Conservation (phyloP, 1,140 invertebrate genomes). For the Drosophila ohnishii region DNA sequence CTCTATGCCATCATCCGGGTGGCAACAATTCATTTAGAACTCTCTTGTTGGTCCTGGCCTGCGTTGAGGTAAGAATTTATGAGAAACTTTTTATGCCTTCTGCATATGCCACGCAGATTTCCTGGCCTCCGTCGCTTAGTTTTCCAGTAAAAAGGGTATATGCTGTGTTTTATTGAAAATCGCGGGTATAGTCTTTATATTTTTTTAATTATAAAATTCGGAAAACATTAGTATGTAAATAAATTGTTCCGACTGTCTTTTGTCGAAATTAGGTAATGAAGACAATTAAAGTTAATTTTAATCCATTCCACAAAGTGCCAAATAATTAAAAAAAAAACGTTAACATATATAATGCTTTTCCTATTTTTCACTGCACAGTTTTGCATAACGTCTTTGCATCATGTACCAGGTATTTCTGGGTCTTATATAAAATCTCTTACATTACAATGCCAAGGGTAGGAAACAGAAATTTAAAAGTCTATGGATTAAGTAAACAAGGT, state of each 20-base stretch:
- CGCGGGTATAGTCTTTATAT: too few relatives aligned
- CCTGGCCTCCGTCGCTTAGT: conserved; percentile 20
- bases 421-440: neutral
- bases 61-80: conserved; percentile 61
- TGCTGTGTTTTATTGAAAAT: neutral
- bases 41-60: conserved; percentile 23
- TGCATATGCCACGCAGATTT: conserved; percentile 56
- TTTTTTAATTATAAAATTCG: neutral
- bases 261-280: too few relatives aligned
- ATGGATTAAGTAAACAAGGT: conserved; percentile 23
- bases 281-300: neutral
- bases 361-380: too few relatives aligned
- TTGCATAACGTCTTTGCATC: too few relatives aligned
- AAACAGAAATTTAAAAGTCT: conserved; percentile 25
- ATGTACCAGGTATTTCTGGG: neutral
- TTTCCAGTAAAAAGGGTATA: conserved; percentile 31
- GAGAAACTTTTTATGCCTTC: conserved; percentile 66
- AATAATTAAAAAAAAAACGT: neutral
- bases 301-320: neutral
- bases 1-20: conserved; percentile 25
- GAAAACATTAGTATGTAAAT: neutral
- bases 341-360: too few relatives aligned
- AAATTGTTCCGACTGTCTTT: too few relatives aligned
- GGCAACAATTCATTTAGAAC: conserved; percentile 72
- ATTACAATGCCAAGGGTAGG: neutral